Conservation (phyloP, 2,113 vertebrate genomes). For the Cyrtonyx montezumae region DNA sequence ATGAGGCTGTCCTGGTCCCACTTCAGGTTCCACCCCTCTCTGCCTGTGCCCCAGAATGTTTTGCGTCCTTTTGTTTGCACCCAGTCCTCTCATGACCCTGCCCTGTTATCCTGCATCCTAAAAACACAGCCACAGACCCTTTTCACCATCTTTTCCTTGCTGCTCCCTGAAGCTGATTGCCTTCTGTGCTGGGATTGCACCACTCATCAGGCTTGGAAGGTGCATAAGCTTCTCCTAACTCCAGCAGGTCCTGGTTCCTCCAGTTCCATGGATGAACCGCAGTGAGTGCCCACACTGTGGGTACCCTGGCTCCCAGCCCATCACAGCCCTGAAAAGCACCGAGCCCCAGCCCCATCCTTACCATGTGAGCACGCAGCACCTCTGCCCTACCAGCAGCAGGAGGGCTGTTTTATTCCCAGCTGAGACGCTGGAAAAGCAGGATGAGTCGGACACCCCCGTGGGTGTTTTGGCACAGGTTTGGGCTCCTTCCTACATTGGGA, state of each 20-base stretch:
- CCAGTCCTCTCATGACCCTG: neutral
- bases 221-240: neutral
- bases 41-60: accelerated
- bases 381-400: neutral
- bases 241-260: neutral
- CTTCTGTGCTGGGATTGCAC: neutral
- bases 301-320: neutral
- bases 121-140: neutral
- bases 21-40: neutral
- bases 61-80: accelerated
- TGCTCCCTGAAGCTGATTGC: neutral
- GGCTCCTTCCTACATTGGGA: slow-evolving; percentile 51
- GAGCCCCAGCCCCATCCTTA: neutral
- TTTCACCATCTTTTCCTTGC: neutral
- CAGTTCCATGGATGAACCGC: neutral
- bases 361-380: accelerated
- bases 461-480: slow-evolving; percentile 22
- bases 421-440: slow-evolving; percentile 45
- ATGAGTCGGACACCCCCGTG: slow-evolving; percentile 57
- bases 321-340: neutral
- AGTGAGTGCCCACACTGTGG: neutral
- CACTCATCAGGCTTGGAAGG: neutral
- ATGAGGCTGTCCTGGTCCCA: accelerated
- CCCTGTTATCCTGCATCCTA: neutral
- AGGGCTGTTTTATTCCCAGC: neutral